Conservation (phyloP, 1,140 invertebrate species). For the Cherax quadricarinatus region DNA sequence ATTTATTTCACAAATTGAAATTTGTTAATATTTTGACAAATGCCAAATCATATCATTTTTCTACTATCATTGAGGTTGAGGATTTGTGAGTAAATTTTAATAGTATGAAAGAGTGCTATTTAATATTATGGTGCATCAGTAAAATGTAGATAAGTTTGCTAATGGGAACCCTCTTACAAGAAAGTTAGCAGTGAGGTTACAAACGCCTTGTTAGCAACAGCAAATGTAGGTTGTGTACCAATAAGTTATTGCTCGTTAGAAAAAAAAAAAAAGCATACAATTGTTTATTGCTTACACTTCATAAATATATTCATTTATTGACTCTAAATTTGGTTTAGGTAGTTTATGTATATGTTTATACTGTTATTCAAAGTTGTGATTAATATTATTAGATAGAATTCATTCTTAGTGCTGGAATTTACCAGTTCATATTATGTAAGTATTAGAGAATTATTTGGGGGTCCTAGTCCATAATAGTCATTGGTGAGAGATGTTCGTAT, state of each 20-base stretch:
- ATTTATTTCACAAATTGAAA: slow-evolving; percentile 27
- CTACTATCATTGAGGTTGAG: background rate
- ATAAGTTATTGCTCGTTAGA: slow-evolving; percentile 15
- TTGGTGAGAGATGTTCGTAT: background rate
- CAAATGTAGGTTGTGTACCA: slow-evolving; percentile 21
- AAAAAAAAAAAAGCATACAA: background rate
- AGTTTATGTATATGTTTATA: slow-evolving; percentile 42
- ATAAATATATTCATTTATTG: slow-evolving; percentile 42
- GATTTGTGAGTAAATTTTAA: background rate
- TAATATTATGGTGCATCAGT: slow-evolving; percentile 20
- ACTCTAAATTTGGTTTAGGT: slow-evolving; percentile 13
- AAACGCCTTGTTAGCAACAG: background rate
- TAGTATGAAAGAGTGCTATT: slow-evolving; percentile 31
- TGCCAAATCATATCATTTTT: slow-evolving; percentile 28
- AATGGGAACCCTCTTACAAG: slow-evolving; percentile 6
- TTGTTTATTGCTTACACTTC: background rate
- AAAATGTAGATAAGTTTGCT: background rate
- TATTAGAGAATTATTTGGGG: slow-evolving; percentile 38
- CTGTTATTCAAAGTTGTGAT: slow-evolving; percentile 47
- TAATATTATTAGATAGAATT: slow-evolving; percentile 33
- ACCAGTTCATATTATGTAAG: slow-evolving; percentile 46
- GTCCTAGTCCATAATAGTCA: slow-evolving; percentile 44
- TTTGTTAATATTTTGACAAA: slow-evolving; percentile 13
- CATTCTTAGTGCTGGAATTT: slow-evolving; percentile 44
- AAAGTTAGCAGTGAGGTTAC: background rate